A percentile compares a stretch with the other conserved stretches of the same genome.
Evolutionary conservation across 2,797 vertebrate species (phyloP).

Genomic region (Sebastes trivittatus): DNA sequence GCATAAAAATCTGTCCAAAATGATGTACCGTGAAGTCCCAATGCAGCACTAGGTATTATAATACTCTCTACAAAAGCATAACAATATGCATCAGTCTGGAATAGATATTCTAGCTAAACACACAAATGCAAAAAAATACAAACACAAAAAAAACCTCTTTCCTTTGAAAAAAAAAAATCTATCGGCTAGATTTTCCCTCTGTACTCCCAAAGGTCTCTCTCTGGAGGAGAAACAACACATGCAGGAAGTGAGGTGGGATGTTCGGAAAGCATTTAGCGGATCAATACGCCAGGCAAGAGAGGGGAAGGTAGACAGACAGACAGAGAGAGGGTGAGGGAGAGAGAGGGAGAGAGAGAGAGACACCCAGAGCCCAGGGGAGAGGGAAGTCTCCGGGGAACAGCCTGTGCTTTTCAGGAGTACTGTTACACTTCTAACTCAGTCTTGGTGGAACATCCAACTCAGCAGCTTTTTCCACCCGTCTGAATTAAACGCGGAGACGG

Average conservation of each 20-base stretch:
- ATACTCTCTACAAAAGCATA: background rate
- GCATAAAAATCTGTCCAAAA: background rate
- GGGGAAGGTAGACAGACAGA: slow-evolving; percentile 62
- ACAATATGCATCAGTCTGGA: background rate
- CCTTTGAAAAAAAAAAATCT: slow-evolving; percentile 49
- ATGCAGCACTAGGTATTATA: background rate
- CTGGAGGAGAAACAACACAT: slow-evolving; percentile 77
- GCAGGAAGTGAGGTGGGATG: slow-evolving; percentile 76
- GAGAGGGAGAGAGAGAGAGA: slow-evolving; percentile 51
- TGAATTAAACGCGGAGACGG: slow-evolving; percentile 14
- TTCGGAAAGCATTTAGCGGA: slow-evolving; percentile 80
- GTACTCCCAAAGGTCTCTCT: slow-evolving; percentile 73
- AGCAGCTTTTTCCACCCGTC: slow-evolving; percentile 65
- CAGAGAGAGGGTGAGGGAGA: slow-evolving; percentile 10
- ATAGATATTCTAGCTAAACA: slow-evolving; percentile 13
- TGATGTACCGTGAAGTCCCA: background rate
- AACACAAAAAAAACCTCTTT: background rate
- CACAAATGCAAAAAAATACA: slow-evolving; percentile 19
- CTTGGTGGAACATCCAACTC: slow-evolving; percentile 66
- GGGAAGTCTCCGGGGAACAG: slow-evolving; percentile 65
- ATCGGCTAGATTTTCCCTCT: slow-evolving; percentile 67
- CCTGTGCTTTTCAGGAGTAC: slow-evolving; percentile 77
- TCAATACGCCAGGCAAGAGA: slow-evolving; percentile 71
- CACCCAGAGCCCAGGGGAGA: slow-evolving; percentile 70
- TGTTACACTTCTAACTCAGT: slow-evolving; percentile 72